Evolutionary conservation across 1,140 invertebrate species (phyloP).

Genomic region (Drosophila funebris): DNA sequence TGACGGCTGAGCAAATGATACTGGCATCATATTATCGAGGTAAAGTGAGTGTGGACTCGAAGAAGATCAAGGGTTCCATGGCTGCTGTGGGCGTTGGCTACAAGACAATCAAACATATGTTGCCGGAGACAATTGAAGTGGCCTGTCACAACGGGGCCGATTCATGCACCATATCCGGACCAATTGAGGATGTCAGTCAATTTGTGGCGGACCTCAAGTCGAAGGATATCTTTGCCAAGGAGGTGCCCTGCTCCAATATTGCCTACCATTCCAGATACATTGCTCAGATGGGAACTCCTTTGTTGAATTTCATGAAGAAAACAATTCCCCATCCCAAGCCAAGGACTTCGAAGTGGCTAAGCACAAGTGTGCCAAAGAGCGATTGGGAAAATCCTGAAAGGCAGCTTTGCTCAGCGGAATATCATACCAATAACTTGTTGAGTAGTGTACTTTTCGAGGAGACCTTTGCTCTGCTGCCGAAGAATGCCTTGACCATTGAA

Average conservation of each 20-base stretch:
- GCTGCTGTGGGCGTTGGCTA: slow-evolving; percentile 90
- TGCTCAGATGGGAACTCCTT: slow-evolving; percentile 88
- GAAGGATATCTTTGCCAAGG: slow-evolving; percentile 92
- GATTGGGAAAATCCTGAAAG: slow-evolving; percentile 89
- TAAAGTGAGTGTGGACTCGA: slow-evolving; percentile 91
- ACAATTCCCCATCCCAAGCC: slow-evolving; percentile 88
- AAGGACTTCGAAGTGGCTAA: slow-evolving; percentile 92
- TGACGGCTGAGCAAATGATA: slow-evolving; percentile 93
- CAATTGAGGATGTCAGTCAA: slow-evolving; percentile 87
- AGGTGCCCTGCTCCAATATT: slow-evolving; percentile 92
- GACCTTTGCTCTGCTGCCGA: slow-evolving; percentile 89
- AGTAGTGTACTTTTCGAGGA: slow-evolving; percentile 94
- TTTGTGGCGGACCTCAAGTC: slow-evolving; percentile 89
- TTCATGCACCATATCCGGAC: slow-evolving; percentile 94
- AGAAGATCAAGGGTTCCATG: slow-evolving; percentile 92
- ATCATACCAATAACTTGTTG: slow-evolving; percentile 96
- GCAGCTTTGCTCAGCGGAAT: slow-evolving; percentile 92
- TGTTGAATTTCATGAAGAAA: slow-evolving; percentile 89
- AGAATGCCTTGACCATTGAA: slow-evolving; percentile 91
- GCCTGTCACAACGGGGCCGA: slow-evolving; percentile 94
- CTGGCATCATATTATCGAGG: slow-evolving; percentile 94
- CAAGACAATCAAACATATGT: slow-evolving; percentile 85
- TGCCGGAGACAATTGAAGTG: slow-evolving; percentile 89
- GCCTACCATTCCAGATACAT: slow-evolving; percentile 95
- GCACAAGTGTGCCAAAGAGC: slow-evolving; percentile 91